These are phyloP conservation scores for Pseudomyrmex gracilis DNA, from an alignment of 1,140 invertebrate genomes.

Conservation along the genomic window DNA sequence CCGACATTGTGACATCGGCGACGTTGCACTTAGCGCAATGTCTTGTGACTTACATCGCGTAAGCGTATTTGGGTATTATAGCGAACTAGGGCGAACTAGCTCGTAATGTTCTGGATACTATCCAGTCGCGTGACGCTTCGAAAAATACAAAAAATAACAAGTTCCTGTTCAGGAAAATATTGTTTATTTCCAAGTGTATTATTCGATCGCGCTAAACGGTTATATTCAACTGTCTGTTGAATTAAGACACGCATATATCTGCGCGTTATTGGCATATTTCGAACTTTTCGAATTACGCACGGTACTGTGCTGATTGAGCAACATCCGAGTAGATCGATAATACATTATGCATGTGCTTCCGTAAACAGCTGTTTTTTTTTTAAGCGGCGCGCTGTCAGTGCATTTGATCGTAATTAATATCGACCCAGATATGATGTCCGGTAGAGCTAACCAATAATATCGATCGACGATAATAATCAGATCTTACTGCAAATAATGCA, in stretches of 20 bases:
- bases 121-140: not conserved
- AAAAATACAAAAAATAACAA: not conserved
- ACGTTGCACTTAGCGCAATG: conserved; percentile 41
- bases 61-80: conserved; percentile 35
- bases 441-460: conserved; percentile 29
- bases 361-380: conserved; percentile 46
- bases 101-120: not conserved
- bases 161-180: not conserved
- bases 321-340: not conserved
- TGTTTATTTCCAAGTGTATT: no score
- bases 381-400: conserved; percentile 11
- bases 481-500: conserved; percentile 60
- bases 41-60: conserved; percentile 45
- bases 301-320: not conserved
- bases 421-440: conserved; percentile 9
- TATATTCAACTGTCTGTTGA: not conserved
- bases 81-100: conserved; percentile 33
- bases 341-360: conserved; percentile 17
- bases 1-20: conserved; percentile 45
- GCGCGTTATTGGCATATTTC: conserved; percentile 2
- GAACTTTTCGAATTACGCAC: conserved; percentile 12
- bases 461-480: conserved; percentile 30
- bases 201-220: not conserved
- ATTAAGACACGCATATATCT: no score
- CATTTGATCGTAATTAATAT: conserved; percentile 54